These are phyloP conservation scores for Coturnix japonica DNA, from an alignment of 2,113 vertebrate species.

Conservation along the genomic window DNA sequence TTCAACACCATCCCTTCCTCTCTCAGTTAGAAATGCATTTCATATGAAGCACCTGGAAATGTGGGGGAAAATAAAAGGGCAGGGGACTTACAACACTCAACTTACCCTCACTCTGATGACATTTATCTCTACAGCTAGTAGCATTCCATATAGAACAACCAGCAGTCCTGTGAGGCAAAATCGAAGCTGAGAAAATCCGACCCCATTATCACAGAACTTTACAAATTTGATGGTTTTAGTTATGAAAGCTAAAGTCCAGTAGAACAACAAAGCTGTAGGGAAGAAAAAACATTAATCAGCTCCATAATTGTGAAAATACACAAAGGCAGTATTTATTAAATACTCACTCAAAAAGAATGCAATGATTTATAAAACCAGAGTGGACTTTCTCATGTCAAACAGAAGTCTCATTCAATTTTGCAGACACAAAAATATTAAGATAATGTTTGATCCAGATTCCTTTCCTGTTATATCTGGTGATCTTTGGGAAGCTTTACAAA, in stretches of 20 bases:
- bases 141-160: conserved; percentile 89
- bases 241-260: conserved; percentile 94
- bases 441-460: not conserved
- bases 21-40: not conserved
- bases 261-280: conserved; percentile 88
- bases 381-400: not conserved
- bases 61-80: not conserved
- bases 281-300: not conserved
- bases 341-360: not conserved
- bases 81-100: conserved; percentile 64
- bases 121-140: conserved; percentile 93
- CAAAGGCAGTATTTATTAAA: not conserved
- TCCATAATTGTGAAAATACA: not conserved
- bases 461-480: not conserved
- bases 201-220: conserved; percentile 93
- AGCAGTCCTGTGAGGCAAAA: conserved; percentile 95
- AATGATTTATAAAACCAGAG: not conserved
- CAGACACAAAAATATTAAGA: not conserved
- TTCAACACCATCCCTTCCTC: too few species aligned
- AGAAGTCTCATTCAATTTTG: not conserved
- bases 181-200: conserved; percentile 92
- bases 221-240: conserved; percentile 98
- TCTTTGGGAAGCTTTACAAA: not conserved
- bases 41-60: not conserved
- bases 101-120: conserved; percentile 96